Percentiles rank a stretch among this genome's conserved stretches.
These are phyloP conservation scores for Rutilus rutilus DNA, from an alignment of 2,113 vertebrate species.

Conservation along the genomic window DNA sequence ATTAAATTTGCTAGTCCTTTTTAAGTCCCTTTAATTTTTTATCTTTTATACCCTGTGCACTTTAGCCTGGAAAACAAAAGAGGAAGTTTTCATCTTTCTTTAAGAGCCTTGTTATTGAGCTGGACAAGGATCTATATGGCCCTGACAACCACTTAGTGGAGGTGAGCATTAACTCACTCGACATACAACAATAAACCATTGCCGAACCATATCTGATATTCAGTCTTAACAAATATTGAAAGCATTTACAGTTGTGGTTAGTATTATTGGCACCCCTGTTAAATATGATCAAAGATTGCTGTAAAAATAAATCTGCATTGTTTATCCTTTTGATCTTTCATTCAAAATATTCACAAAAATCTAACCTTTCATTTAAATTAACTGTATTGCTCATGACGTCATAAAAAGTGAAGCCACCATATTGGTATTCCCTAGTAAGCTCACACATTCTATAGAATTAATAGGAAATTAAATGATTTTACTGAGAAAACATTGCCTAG, in stretches of 20 bases:
- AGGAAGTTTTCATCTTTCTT: slow-evolving; percentile 91
- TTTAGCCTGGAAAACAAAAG: slow-evolving; percentile 88
- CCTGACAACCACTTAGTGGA: slow-evolving; percentile 90
- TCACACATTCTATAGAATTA: no score
- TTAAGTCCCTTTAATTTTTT: not conserved
- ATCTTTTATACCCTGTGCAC: not conserved
- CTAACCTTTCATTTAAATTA: no score
- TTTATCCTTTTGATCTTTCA: no score
- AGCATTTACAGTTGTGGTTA: not conserved
- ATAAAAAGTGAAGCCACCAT: no score
- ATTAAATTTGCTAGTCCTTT: not conserved
- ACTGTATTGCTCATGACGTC: no score
- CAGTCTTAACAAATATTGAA: not conserved
- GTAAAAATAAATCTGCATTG: no score
- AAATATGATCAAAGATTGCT: no score
- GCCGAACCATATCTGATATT: not conserved
- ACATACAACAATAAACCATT: not conserved
- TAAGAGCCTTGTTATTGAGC: slow-evolving; percentile 89
- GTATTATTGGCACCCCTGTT: no score
- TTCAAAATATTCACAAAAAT: no score
- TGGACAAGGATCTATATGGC: slow-evolving; percentile 89
- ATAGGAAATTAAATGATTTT: no score
- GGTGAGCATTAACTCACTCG: slow-evolving; percentile 67
- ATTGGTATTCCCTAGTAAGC: no score
- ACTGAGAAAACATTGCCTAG: no score